These are phyloP conservation scores for Paraplagusia blochii DNA, from an alignment of 2,113 vertebrate genomes.

Conservation along the genomic window DNA sequence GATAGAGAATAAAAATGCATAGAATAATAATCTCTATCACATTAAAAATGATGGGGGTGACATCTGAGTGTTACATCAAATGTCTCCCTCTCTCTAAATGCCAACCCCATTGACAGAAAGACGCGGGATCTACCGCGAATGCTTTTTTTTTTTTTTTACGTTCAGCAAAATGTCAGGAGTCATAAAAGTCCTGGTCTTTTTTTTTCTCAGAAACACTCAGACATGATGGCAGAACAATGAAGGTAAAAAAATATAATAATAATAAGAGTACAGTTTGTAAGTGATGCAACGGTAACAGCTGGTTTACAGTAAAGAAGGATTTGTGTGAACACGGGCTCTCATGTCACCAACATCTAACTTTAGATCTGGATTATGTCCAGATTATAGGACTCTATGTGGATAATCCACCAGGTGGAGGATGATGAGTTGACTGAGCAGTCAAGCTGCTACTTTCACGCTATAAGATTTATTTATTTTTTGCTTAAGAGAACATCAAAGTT, in stretches of 20 bases:
- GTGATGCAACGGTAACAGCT: not conserved
- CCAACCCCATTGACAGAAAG: not conserved
- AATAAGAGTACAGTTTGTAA: not conserved
- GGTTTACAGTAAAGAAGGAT: not conserved
- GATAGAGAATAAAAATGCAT: not conserved
- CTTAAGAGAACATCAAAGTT: too few species aligned
- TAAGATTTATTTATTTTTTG: not conserved
- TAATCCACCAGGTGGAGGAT: slow-evolving; percentile 45
- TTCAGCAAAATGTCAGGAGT: slow-evolving; percentile 1
- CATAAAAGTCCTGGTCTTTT: not conserved
- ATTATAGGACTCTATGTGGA: slow-evolving; percentile 33
- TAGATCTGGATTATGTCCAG: slow-evolving; percentile 32
- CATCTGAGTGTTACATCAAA: not conserved
- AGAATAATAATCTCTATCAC: not conserved
- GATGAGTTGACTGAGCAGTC: not conserved
- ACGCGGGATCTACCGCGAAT: too few species aligned
- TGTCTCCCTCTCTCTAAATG: not conserved
- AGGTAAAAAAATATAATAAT: not conserved
- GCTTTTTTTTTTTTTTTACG: not conserved
- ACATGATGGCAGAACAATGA: not conserved
- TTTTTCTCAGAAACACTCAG: too few species aligned
- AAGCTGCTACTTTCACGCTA: not conserved
- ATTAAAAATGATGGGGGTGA: slow-evolving; percentile 1
- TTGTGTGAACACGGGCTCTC: slow-evolving; percentile 2
- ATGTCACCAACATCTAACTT: slow-evolving; percentile 19